Evolutionary conservation across 2,113 vertebrate species (phyloP).

Genomic region (Gymnarchus niloticus): DNA sequence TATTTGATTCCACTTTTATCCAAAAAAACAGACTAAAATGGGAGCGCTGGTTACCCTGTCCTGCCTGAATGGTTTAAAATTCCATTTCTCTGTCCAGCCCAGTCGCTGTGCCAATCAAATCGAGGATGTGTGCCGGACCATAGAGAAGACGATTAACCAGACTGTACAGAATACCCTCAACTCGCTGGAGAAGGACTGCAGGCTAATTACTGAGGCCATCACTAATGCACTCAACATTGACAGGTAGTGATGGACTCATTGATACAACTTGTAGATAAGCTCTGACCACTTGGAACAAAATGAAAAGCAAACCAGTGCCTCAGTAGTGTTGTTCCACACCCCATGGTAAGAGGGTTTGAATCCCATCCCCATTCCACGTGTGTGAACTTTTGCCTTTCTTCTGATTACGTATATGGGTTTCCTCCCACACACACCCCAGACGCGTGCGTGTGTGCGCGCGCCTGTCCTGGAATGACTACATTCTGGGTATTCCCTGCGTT

Average conservation of each 20-base stretch:
- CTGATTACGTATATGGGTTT: neutral
- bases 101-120: slow-evolving; percentile 75
- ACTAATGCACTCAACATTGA: slow-evolving; percentile 50
- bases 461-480: too few relatives aligned
- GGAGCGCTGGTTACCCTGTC: neutral
- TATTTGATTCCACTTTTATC: neutral
- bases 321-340: neutral
- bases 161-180: slow-evolving; percentile 74
- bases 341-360: neutral
- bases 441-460: neutral
- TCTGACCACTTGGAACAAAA: neutral
- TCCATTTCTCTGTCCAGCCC: slow-evolving; percentile 30
- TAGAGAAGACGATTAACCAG: slow-evolving; percentile 75
- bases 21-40: neutral
- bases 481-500: neutral
- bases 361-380: neutral
- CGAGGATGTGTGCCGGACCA: slow-evolving; percentile 66
- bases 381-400: neutral
- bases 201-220: slow-evolving; percentile 61
- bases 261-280: neutral
- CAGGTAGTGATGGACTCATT: slow-evolving; percentile 43
- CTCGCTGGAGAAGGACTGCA: slow-evolving; percentile 72
- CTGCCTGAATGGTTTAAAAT: too few relatives aligned
- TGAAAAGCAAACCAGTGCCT: neutral
- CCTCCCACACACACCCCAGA: neutral